These are phyloP conservation scores for Diaphora mendica DNA, from an alignment of 2,888 invertebrate species.

Conservation along the genomic window DNA sequence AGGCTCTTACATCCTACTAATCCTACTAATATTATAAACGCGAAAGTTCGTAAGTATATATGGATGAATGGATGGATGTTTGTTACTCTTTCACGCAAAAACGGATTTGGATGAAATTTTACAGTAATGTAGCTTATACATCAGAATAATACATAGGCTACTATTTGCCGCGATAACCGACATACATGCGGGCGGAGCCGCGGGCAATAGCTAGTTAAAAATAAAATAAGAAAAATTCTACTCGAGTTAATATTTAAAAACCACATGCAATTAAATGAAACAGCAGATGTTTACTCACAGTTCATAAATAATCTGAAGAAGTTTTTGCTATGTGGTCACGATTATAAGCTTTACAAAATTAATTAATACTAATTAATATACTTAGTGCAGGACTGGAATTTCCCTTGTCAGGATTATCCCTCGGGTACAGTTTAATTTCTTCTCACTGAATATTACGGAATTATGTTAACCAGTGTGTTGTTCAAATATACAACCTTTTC, in stretches of 20 bases:
- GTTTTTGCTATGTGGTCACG: constrained; percentile 36
- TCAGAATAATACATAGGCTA: no score
- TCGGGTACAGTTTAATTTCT: constrained; percentile 63
- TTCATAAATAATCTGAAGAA: constrained; percentile 52
- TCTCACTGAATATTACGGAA: constrained; percentile 58
- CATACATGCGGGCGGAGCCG: no score
- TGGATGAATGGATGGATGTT: no score
- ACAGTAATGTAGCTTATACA: no score
- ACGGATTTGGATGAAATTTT: no score
- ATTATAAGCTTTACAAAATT: constrained; percentile 62
- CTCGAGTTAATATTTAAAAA: background rate
- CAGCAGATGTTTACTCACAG: constrained; percentile 53
- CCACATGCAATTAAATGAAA: constrained; percentile 46
- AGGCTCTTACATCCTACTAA: no score
- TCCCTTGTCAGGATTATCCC: constrained; percentile 53
- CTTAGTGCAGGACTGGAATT: constrained; percentile 49
- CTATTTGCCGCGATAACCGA: no score
- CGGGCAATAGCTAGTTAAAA: no score
- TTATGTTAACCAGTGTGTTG: constrained; percentile 56
- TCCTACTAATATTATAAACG: no score
- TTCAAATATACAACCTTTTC: constrained; percentile 45
- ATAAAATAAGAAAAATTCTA: no score
- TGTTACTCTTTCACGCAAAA: no score
- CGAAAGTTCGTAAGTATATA: no score
- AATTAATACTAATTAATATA: constrained; percentile 68